Evolutionary conservation across 2,797 vertebrate genomes (phyloP).

Genomic region (Nyctalus aviator): DNA sequence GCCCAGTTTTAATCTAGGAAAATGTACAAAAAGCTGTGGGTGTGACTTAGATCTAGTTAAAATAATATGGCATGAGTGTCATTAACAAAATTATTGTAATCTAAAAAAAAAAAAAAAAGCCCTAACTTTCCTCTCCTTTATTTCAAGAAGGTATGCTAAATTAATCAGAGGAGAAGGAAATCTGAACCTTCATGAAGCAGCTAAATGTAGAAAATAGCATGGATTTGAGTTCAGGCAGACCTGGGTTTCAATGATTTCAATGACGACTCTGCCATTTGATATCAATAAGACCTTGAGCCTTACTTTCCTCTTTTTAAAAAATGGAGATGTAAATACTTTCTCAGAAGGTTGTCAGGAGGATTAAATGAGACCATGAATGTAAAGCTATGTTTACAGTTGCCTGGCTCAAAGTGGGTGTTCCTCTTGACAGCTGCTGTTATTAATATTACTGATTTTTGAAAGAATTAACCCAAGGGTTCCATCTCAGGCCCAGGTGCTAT

Average conservation of each 20-base stretch:
- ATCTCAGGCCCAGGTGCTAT: background rate
- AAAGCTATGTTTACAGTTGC: background rate
- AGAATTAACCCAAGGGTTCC: background rate
- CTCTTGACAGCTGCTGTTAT: background rate
- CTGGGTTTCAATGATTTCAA: conserved; percentile 40
- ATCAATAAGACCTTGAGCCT: background rate
- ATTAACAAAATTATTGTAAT: conserved; percentile 48
- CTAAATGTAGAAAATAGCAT: background rate
- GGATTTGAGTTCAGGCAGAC: background rate
- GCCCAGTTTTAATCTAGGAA: conserved; percentile 6
- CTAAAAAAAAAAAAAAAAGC: background rate
- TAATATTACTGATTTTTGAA: background rate
- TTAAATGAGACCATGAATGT: background rate
- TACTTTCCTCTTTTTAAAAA: conserved; percentile 35
- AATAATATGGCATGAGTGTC: background rate
- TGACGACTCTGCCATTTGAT: background rate
- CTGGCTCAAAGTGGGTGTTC: background rate
- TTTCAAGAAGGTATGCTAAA: background rate
- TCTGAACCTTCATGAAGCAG: background rate
- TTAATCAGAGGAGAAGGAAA: conserved; percentile 37
- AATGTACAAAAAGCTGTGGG: background rate
- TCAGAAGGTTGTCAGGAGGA: background rate
- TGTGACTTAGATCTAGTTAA: background rate
- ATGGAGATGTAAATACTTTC: background rate
- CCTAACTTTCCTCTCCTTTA: background rate